Conservation (phyloP, 2,888 invertebrate genomes). For the Drosophila buzzatii region DNA sequence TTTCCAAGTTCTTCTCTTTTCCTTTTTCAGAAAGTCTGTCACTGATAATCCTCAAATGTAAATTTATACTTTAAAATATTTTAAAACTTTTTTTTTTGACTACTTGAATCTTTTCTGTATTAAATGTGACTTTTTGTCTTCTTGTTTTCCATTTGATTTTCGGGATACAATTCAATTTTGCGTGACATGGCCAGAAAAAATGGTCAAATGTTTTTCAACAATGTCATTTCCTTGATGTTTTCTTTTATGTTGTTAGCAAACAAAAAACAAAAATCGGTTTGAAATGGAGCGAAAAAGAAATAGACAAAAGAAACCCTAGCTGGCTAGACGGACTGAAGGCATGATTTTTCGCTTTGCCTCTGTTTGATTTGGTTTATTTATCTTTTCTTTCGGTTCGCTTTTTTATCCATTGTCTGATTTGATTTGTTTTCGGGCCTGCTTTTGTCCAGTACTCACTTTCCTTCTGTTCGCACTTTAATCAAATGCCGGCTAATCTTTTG, state of each 20-base stretch:
- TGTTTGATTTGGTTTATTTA: constrained; percentile 58
- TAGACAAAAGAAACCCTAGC: constrained; percentile 15
- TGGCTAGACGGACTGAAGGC: constrained; percentile 13
- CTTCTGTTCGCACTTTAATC: constrained; percentile 74
- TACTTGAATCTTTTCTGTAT: constrained; percentile 5
- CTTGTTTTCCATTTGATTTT: constrained; percentile 7
- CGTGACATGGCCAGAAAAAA: constrained; percentile 69
- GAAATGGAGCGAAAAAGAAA: constrained; percentile 59
- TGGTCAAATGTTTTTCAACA: constrained; percentile 78
- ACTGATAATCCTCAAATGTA: not conserved
- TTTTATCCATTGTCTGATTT: constrained; percentile 57
- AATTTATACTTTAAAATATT: not conserved
- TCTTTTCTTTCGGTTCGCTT: constrained; percentile 39
- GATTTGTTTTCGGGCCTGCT: constrained; percentile 59
- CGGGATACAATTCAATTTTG: constrained; percentile 72
- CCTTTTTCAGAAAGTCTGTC: not conserved
- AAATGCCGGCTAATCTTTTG: constrained; percentile 76
- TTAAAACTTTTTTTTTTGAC: not conserved
- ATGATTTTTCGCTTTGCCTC: constrained; percentile 42
- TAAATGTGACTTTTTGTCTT: constrained; percentile 32
- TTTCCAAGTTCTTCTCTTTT: not conserved
- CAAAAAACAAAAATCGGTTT: constrained; percentile 64
- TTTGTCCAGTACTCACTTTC: constrained; percentile 47
- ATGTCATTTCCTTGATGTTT: constrained; percentile 77
- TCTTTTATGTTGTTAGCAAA: constrained; percentile 51